These are phyloP conservation scores for Galleria mellonella DNA, from an alignment of 1,140 invertebrate species.

Conservation along the genomic window DNA sequence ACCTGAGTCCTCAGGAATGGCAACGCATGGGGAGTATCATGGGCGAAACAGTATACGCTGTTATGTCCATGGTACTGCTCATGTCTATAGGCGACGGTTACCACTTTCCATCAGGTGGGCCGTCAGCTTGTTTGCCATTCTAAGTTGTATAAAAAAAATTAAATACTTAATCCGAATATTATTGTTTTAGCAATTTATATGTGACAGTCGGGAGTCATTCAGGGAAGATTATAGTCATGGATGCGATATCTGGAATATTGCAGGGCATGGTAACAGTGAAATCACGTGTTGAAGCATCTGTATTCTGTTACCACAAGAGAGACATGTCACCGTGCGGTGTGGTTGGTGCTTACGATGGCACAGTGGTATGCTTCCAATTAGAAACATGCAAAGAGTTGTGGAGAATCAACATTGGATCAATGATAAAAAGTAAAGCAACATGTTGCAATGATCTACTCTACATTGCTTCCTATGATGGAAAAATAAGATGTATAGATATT, in stretches of 20 bases:
- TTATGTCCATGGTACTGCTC: no score
- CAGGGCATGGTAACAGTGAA: slow-evolving; percentile 36
- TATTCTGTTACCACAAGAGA: slow-evolving; percentile 37
- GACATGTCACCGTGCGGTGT: slow-evolving; percentile 30
- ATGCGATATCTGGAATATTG: slow-evolving; percentile 61
- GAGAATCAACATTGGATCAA: slow-evolving; percentile 76
- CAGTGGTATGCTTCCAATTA: slow-evolving; percentile 77
- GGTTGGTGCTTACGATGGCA: slow-evolving; percentile 81
- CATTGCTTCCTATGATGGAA: slow-evolving; percentile 82
- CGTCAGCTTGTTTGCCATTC: no score
- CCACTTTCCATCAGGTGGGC: no score
- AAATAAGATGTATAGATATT: slow-evolving; percentile 76
- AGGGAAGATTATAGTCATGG: slow-evolving; percentile 71
- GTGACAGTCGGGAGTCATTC: slow-evolving; percentile 74
- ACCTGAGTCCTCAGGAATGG: no score
- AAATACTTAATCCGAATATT: no score
- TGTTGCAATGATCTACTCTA: slow-evolving; percentile 67
- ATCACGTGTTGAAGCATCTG: slow-evolving; percentile 54
- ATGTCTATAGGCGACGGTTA: no score
- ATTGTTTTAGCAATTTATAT: slow-evolving; percentile 44
- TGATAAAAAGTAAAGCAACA: slow-evolving; percentile 81
- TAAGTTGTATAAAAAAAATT: no score
- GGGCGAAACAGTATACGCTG: no score
- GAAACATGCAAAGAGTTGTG: slow-evolving; percentile 75
- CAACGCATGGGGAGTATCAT: no score